Base-by-base conservation (phyloP, 2,888 invertebrate species). In the Dinocampus coccinellae region DNA sequence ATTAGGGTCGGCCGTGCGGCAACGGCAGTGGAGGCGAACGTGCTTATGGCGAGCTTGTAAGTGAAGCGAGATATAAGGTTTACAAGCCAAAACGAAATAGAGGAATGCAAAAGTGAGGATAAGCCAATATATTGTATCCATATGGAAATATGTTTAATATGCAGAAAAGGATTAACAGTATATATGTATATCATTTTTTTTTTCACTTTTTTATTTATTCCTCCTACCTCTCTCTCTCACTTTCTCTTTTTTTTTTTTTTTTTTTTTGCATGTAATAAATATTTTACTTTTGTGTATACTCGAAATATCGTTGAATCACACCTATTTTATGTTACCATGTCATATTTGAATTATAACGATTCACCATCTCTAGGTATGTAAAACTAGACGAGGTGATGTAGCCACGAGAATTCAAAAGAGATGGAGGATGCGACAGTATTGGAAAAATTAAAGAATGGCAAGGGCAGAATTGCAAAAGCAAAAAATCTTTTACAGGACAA, bases 1-100 rank as follows among this genome's bases (percentile, higher is more conserved):
- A 84, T 84, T 83, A 80, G 82, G 77, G 81, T 81, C 82, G 76
- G 76, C 81, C 83, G 83, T 82, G 75, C 47, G 47, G 47, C 47
- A 47, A 16, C 47, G 16, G 16, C 16, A 1, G 47, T 47, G 47
- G 47, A n/a, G 74, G 79, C 75, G 78, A 77, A 73, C 79, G 79
- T 80, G 78, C 79, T 82, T 79, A 77, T 74, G 73, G 73, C 69
- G 66, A 47, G 36, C 63, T 39, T 64, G 72, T 73, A 72, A 73
- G 74, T 75, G 75, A 74, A 72, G 66, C 42, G 71, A 68, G 66
- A 1, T 47, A n/a, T 47, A 52, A 66, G 66, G 69, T 70, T 26
- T 39, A 58, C 63, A 63, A 61, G 42, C 60, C 60, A 39, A 64
- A 11, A 62, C 36, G 63, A 64, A 67, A 24, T 58, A 72, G 65